Percentiles rank a stretch among this genome's conserved stretches.
Evolutionary conservation across 2,113 vertebrate species (phyloP).

Genomic region (Myotis yumanensis): DNA sequence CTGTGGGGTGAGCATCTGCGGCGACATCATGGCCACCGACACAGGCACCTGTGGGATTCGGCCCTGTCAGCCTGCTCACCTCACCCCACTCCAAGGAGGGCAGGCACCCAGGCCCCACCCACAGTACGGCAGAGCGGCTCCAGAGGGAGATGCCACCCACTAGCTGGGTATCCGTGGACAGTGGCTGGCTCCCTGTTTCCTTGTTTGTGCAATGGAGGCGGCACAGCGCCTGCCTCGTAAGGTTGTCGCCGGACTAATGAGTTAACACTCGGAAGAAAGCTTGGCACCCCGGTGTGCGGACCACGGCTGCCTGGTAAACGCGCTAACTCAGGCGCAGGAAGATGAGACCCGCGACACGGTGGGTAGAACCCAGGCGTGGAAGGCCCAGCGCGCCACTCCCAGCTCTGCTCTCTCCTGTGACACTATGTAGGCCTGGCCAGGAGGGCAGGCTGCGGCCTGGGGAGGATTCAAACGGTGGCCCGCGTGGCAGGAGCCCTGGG

Average conservation of each 20-base stretch:
- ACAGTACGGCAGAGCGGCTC: rapidly evolving
- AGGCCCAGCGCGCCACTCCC: not conserved
- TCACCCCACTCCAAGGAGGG: rapidly evolving
- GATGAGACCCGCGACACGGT: not conserved
- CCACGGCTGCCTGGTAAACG: too few species aligned
- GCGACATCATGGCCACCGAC: constrained; percentile 99
- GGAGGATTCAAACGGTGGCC: not conserved
- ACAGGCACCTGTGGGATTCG: constrained; percentile 89
- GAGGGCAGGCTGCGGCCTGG: not conserved
- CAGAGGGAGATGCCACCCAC: not conserved
- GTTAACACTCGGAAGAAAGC: not conserved
- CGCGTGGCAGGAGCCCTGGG: rapidly evolving
- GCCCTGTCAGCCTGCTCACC: not conserved
- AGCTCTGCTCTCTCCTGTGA: not conserved
- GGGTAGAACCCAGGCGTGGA: not conserved
- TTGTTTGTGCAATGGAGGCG: not conserved
- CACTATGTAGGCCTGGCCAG: not conserved
- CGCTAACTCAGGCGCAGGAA: not conserved
- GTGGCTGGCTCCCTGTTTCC: not conserved
- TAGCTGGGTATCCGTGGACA: not conserved
- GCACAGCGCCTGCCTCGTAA: not conserved
- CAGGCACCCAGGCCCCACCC: not conserved
- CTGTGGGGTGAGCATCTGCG: constrained; percentile 98
- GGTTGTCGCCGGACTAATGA: not conserved
- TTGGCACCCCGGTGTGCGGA: rapidly evolving